Base-by-base conservation (phyloP, 2,113 vertebrate genomes). In the Ictalurus furcatus region DNA sequence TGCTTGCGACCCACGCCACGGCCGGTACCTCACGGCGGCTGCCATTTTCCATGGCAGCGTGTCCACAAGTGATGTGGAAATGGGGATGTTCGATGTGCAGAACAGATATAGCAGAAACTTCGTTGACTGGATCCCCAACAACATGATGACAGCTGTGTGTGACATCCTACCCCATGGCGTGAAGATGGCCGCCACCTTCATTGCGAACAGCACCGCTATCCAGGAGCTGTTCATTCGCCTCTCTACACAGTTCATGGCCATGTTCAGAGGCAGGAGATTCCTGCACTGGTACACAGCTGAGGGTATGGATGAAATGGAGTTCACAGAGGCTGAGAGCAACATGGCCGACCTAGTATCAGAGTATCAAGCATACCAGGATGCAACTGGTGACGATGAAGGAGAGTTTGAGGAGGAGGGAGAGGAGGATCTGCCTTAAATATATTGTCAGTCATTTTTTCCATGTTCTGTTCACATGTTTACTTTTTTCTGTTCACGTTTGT, bases 281-380 rank as follows among this genome's bases (percentile, higher is more conserved):
- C 87, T 96, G 65, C 96, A 97, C 87, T 97, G 94, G 95, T 94
- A 95, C 93, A 96, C 96, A 0, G 96, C 95, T 0, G 96, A 96
- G 89, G 96, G 96, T 61, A 97, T 97, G 96, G 96, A 96, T 83
- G 96, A 96, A 92, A 97, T 99, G 23, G 99, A 99, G 93, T 99
- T 99, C 95, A 99, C 98, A 0, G 94, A 99, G 84, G 96, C 98
- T 0, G 96, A 96, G 92, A 94, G 96, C 95, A 96, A 96, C 94
- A 97, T 96, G 96, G 96, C 96, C 0, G 95, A 97, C 93, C 95
- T 97, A 58, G 97, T 97, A 21, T 97, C 97, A 0, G 96, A 97
- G 92, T 97, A 97, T 90, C 97, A 97, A 92, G 96, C 97, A 94
- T 97, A 97, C 93, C 97, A 97, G 94, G 97, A 97, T 0, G 96